Evolutionary conservation across 2,888 invertebrate genomes (phyloP).

Genomic region (Drosophila maculinotata): DNA sequence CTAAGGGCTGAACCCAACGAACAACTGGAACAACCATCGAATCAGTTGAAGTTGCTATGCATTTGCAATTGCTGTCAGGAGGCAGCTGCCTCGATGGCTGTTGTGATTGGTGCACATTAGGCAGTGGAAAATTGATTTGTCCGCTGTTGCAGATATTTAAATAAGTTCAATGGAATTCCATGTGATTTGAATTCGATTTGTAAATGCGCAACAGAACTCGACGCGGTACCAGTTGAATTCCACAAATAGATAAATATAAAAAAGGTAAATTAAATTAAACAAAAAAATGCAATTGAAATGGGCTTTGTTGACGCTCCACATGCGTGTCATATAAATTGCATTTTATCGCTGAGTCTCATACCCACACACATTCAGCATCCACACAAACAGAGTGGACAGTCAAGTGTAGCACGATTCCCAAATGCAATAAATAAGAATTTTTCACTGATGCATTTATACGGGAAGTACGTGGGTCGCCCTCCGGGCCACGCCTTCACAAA

Average conservation of each 20-base stretch:
- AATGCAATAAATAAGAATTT: constrained; percentile 70
- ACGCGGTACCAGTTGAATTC: constrained; percentile 1
- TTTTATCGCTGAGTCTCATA: constrained; percentile 14
- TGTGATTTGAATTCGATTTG: constrained; percentile 25
- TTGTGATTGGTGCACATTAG: constrained; percentile 19
- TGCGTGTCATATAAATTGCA: constrained; percentile 34
- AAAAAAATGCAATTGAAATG: background rate
- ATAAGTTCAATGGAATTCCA: constrained; percentile 37
- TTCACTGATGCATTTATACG: constrained; percentile 54
- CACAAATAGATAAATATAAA: background rate
- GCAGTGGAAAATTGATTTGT: constrained; percentile 33
- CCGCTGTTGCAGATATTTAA: constrained; percentile 38
- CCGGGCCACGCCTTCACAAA: background rate
- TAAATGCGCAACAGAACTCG: background rate
- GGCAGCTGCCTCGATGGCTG: constrained; percentile 17
- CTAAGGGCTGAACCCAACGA: constrained; percentile 5
- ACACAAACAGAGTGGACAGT: background rate
- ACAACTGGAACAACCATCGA: constrained; percentile 1
- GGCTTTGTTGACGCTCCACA: constrained; percentile 19
- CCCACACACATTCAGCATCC: background rate
- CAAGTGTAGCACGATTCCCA: constrained; percentile 45
- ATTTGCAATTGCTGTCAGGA: constrained; percentile 30
- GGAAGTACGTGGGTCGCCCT: constrained; percentile 11
- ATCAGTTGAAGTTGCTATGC: no score
- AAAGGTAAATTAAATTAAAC: no score